Conservation (phyloP, 2,113 vertebrate species). For the Microtus pennsylvanicus region DNA sequence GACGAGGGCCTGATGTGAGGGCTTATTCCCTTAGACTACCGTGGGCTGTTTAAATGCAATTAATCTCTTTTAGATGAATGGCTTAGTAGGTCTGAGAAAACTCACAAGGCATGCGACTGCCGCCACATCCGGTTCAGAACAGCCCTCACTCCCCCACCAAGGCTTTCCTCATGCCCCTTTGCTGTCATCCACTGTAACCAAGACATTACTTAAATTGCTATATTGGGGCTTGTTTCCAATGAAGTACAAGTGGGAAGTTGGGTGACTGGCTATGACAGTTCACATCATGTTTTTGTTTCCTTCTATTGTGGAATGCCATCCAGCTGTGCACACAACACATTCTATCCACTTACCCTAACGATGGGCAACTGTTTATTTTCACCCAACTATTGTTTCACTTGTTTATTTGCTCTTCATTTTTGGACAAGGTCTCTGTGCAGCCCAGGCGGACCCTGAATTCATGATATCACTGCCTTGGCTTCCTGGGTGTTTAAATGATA, state of each 20-base stretch:
- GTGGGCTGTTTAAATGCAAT: neutral
- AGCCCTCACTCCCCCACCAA: neutral
- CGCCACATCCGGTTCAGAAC: neutral
- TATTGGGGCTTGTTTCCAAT: neutral
- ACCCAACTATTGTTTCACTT: too few species aligned
- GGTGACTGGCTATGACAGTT: neutral
- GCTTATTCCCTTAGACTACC: neutral
- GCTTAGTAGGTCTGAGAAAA: neutral
- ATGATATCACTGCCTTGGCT: too few species aligned
- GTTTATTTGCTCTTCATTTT: too few species aligned
- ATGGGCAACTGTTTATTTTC: neutral
- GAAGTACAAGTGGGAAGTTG: neutral
- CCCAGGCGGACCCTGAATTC: too few species aligned
- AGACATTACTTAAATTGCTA: neutral
- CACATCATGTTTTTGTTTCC: neutral
- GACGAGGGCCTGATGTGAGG: neutral
- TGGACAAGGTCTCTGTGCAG: too few species aligned
- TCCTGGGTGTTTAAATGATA: too few species aligned
- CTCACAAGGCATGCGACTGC: neutral
- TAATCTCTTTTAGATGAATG: neutral
- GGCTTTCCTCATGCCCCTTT: neutral
- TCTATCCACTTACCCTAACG: neutral
- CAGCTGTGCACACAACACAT: neutral
- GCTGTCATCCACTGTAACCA: neutral
- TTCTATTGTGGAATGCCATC: neutral